Evolutionary conservation across 1,140 invertebrate species (phyloP), one percentile per base, ranked within the genome.

Genomic region (Zaprionus nigranus): DNA sequence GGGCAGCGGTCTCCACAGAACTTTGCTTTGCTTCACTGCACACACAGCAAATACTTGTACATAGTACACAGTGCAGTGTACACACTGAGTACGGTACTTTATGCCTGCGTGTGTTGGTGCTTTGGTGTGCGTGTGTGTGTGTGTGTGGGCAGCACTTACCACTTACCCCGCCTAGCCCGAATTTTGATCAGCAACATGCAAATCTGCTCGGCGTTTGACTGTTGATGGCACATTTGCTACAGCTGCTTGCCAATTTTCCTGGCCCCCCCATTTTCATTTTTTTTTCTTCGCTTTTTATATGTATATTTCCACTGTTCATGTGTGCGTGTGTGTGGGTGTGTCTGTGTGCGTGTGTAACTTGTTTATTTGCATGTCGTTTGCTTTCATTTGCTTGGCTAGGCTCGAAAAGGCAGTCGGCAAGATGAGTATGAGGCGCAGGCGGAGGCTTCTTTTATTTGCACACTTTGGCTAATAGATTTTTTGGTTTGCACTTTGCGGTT

Each of bases 381-480:
- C 80, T 78, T 85, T 85, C 78, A 85, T 85, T 86, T 85, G 70
- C 75, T 75, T 64, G 75, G 65, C 66, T 83, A 78, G 77, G 78
- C 83, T 59, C 81, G 54, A 76, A 86, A 75, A 72, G 72, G 76
- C 81, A 63, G 53, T 40, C 43, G 56, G 43, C 53, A 54, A 54
- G 64, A 7, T 5, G 5, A 15, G n/a, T n/a, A n/a, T 6, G 40
- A 43, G 40, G 40, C 15, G 40, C 1, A 40, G 38, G 38, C 20
- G 17, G 17, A 11, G 46, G 46, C 46, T 36, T 36, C 65, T 75
- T 83, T 84, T 87, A 84, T 87, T 88, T 88, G 75, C 85, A 88
- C 85, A 88, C 81, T 87, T 84, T 84, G 62, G 81, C 81, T 87
- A 87, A 87, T 87, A 84, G 84, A 87, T 84, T 87, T 88, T 82